Evolutionary conservation across 2,113 vertebrate genomes (phyloP).

Genomic region (Anhinga rufa): DNA sequence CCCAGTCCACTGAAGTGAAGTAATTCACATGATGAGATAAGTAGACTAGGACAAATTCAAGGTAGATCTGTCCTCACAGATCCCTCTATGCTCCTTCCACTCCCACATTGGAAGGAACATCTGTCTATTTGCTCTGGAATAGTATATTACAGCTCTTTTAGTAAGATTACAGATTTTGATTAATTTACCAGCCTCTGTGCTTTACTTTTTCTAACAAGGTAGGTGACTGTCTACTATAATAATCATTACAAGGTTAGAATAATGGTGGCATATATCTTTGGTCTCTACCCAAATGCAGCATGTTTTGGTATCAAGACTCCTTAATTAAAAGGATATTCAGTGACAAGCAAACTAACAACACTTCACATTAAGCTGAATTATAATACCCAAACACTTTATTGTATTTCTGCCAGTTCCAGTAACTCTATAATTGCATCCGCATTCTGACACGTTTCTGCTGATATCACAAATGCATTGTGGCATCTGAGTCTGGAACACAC

Average conservation of each 20-base stretch:
- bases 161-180: conserved; percentile 19
- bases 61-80: not conserved
- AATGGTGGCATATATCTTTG: not conserved
- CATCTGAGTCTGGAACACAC: not conserved
- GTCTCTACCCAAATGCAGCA: not conserved
- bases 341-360: conserved; percentile 40
- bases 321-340: conserved; percentile 46
- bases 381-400: conserved; percentile 20
- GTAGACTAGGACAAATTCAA: not conserved
- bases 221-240: not conserved
- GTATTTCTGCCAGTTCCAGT: conserved; percentile 25
- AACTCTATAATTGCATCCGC: conserved; percentile 12
- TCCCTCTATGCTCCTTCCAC: not conserved
- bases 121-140: not conserved
- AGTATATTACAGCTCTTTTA: not conserved
- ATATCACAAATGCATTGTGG: conserved; percentile 3
- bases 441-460: conserved; percentile 23
- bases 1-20: not conserved
- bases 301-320: not conserved
- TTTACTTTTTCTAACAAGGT: not conserved
- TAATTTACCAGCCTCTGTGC: not conserved
- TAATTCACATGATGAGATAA: not conserved
- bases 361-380: conserved; percentile 37
- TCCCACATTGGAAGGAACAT: not conserved
- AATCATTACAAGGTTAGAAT: not conserved